A percentile compares a stretch with the other conserved stretches of the same genome.
Evolutionary conservation across 92 coral and sea anemone genomes (phyloP).

Genomic region (Heteractis magnifica): DNA sequence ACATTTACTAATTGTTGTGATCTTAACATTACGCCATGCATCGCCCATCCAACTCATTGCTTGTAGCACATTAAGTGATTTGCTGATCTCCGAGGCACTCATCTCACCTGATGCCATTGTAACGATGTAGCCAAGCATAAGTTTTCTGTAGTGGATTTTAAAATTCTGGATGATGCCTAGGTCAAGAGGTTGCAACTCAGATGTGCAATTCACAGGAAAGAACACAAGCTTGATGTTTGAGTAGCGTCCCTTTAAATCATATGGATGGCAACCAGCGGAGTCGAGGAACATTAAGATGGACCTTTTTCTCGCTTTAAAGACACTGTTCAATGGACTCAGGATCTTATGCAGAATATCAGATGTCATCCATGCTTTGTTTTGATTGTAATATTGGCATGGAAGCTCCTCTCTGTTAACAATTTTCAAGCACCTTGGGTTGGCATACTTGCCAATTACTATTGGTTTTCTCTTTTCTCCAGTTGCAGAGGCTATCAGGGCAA

Average conservation of each 20-base stretch:
- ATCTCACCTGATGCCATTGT: conserved; percentile 7
- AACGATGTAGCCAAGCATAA: conserved; percentile 37
- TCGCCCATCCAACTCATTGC: conserved; percentile 39
- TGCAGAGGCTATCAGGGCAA: conserved; percentile 33
- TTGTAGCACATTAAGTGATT: conserved; percentile 34
- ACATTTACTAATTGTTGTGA: conserved; percentile 23
- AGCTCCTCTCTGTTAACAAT: background rate
- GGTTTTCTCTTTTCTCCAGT: conserved; percentile 40
- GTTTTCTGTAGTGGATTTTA: conserved; percentile 37
- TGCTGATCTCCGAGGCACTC: conserved; percentile 20
- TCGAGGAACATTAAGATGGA: conserved; percentile 37
- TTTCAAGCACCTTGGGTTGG: conserved; percentile 36
- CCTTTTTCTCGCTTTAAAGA: conserved; percentile 28
- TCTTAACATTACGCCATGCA: conserved; percentile 48
- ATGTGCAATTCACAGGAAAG: conserved; percentile 9
- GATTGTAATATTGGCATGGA: conserved; percentile 30
- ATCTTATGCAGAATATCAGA: conserved; percentile 37
- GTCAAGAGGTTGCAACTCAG: conserved; percentile 41
- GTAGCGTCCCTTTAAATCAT: conserved; percentile 22
- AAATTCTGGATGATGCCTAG: conserved; percentile 42
- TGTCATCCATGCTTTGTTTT: conserved; percentile 51
- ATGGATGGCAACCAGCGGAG: conserved; percentile 40
- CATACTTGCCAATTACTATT: conserved; percentile 42
- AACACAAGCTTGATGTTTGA: too few relatives aligned
- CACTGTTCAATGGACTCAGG: conserved; percentile 28